Evolutionary conservation across 2,888 invertebrate species (phyloP), one percentile per base, ranked within the genome.

Genomic region (Cosmopolites sordidus): DNA sequence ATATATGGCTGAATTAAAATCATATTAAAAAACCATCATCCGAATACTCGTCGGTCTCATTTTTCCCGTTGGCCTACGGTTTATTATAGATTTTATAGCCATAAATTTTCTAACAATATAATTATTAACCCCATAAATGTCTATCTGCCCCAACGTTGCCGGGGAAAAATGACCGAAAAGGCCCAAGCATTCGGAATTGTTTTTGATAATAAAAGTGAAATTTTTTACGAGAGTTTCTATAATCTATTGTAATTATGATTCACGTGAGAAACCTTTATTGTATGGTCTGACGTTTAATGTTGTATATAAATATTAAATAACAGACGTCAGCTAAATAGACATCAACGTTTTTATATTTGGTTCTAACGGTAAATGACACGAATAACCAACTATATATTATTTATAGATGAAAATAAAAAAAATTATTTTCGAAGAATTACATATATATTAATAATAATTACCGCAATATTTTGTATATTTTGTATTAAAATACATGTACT

Each of bases 41-140:
- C 41, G 42, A 44, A 30, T 38, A 22, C 41, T 22, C 51, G 30
- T 38, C 45, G 39, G 43, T 48, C 40, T 49, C 37, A 33, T 51
- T 47, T 51, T 44, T 40, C 16, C 40, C 14, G 17, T 16, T 16
- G 30, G 16, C 39, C 27, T 37, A 52, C 44, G 56, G 44, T 46
- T 52, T 48, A 56, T 56, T 56, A 56, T 56, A 54, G 48, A 54
- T 54, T 54, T 54, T 48, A 54, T 54, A 54, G 49, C 16, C 37
- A 48, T 54, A 56, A 51, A 56, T 51, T 56, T 53, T 52, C 48
- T 56, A 56, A 52, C 56, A 56, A 56, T 56, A 56, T 56, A 55
- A 55, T 50, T 50, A 55, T 43, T 53, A 43, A 44, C 44, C 53
- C 40, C 39, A 48, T 54, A 50, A 50, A 33, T 12, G 33, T 33